Evolutionary conservation across 2,113 vertebrate genomes (phyloP), one percentile per base, ranked within the genome.

Genomic region (Rhynchomys soricoides): DNA sequence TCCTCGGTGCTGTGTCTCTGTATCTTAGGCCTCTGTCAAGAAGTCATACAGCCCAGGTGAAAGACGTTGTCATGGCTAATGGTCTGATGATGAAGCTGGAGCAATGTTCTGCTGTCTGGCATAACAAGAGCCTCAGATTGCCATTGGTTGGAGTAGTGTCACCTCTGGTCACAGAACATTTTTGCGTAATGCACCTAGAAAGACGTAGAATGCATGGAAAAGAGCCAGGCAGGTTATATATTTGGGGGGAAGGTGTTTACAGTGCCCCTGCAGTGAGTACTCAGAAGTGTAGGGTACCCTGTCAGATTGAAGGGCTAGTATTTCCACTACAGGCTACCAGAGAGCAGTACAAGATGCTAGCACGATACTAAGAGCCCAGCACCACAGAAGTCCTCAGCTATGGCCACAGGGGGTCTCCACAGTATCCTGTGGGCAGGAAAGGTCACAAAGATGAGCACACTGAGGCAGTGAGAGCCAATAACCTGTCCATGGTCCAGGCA

Each of bases 301-400:
- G 29, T 90, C 70, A 22, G 48, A 19, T 40, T 40, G 91, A 70
- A 74, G 85, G 70, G 70, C 40, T 62, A n/a, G n/a, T 0, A 0
- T 34, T 34, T 5, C 74, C 5, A 0, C 0, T 66, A 1, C 10
- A 71, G 1, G 31, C 79, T 11, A 15, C 19, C 5, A 1, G 34
- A 68, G 77, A 70, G 43, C 40, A n/a, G 24, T 2, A 40, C n/a
- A 13, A 12, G 50, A 29, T 10, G 45, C 66, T 45, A 29, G 8
- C 21, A 10, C 22, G 0, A 57, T 10, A 40, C 86, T 45, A 21
- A 21, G 89, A 96, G 48, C 70, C 87, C 52, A 6, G 55, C 78
- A 9, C 22, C 3, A 34, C 52, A 78, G 2, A 70, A 26, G 13
- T 37, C 45, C 82, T 24, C 26, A 7, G 66, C 57, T n/a, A 1